Percentiles rank a stretch among this genome's conserved stretches.
These are phyloP conservation scores for Torymus texanus DNA, from an alignment of 2,888 invertebrate species.

Conservation along the genomic window DNA sequence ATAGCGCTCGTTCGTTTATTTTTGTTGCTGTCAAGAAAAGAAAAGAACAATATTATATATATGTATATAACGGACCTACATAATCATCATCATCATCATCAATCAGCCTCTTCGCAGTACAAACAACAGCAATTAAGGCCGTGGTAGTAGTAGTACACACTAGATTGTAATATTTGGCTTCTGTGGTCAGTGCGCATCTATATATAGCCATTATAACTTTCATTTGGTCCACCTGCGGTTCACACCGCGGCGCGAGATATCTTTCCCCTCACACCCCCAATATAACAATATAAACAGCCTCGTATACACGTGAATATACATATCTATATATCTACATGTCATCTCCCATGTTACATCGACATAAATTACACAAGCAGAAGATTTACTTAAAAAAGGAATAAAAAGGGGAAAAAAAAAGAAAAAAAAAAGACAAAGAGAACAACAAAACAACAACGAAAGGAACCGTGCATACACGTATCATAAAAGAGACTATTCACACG, in stretches of 20 bases:
- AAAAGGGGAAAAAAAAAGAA: no score
- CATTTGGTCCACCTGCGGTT: no score
- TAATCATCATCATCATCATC: not conserved
- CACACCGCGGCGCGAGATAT: no score
- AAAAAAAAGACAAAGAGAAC: constrained; percentile 19
- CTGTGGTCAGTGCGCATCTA: constrained; percentile 59
- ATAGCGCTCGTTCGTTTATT: constrained; percentile 21
- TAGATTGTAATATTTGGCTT: constrained; percentile 69
- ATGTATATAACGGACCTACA: constrained; percentile 29
- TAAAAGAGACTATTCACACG: not conserved
- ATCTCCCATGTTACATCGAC: constrained; percentile 37
- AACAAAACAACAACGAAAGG: constrained; percentile 9
- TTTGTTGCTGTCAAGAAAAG: not conserved
- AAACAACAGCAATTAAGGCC: no score
- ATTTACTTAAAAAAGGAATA: no score
- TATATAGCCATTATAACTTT: not conserved
- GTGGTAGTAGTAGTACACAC: constrained; percentile 36
- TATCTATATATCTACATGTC: no score
- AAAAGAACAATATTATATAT: constrained; percentile 1
- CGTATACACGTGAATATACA: no score
- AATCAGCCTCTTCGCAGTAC: no score
- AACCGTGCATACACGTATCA: not conserved
- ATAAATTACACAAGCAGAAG: not conserved
- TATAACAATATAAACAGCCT: no score
- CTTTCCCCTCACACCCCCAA: no score